phyloP scores from a whole-genome alignment of 1,140 invertebrate genomes.

The Drosophila bocki region DNA sequence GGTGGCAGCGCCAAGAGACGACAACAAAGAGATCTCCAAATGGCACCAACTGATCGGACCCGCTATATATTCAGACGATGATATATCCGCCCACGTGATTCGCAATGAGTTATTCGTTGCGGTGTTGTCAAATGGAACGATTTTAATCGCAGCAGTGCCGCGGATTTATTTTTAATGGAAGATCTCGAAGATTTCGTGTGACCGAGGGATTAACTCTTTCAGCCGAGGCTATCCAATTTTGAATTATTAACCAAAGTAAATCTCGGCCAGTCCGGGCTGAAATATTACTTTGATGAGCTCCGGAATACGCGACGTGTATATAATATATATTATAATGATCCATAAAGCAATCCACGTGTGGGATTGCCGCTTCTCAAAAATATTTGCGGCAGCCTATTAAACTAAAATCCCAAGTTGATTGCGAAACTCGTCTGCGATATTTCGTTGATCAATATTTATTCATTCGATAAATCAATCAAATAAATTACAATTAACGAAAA shows the following conservation, averaged over 20 bases:
- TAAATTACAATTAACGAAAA: conserved; percentile 82
- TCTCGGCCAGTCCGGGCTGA: conserved; percentile 55
- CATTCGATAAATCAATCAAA: conserved; percentile 80
- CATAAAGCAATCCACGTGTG: conserved; percentile 41
- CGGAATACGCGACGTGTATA: conserved; percentile 6
- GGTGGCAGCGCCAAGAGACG: conserved; percentile 19
- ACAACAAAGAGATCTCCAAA: conserved; percentile 19
- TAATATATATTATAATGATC: conserved; percentile 27
- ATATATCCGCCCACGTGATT: conserved; percentile 25
- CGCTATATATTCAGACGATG: conserved; percentile 8
- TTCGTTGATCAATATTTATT: conserved; percentile 68
- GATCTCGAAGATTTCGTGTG: conserved; percentile 64
- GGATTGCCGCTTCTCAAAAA: conserved; percentile 16
- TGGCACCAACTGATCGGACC: conserved; percentile 12
- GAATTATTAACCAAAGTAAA: conserved; percentile 65
- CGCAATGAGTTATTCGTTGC: conserved; percentile 31
- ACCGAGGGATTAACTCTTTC: conserved; percentile 65
- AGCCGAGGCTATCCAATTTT: conserved; percentile 51
- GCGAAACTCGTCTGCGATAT: conserved; percentile 64
- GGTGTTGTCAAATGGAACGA: conserved; percentile 58
- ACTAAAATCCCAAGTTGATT: conserved; percentile 57
- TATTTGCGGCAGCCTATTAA: conserved; percentile 36
- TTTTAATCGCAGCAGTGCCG: conserved; percentile 58
- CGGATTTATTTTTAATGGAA: conserved; percentile 72
- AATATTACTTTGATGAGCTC: conserved; percentile 58